Base-by-base conservation (phyloP, 2,113 vertebrate species). In the Rhegmatorhina hoffmannsi region DNA sequence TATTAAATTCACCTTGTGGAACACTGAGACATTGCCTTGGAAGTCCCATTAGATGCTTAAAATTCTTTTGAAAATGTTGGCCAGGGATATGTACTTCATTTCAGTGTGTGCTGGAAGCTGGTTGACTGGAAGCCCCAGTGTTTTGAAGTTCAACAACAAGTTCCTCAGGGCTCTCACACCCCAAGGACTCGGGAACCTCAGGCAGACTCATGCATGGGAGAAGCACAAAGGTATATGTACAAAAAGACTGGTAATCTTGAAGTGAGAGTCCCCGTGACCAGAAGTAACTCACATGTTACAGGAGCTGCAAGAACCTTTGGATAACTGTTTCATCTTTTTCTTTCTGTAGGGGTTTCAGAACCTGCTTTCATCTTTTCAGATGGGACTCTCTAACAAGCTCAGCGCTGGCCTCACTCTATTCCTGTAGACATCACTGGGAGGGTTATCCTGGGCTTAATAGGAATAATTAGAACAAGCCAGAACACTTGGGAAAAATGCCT, bases 301-400 rank as follows among this genome's bases (percentile, higher is more conserved):
- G 87, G 25, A 90, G 60, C 43, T 73, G 69, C 49, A 88, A 69
- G 69, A 94, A 18, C 43, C 75, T 83, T 63, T 60, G 53, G 74
- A 88, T 91, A 94, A 77, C 63, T 17, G n/a, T 44, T 80, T 88
- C 55, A 73, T 91, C 74, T 84, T 83, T 88, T 80, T 59, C 34
- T 89, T 91, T 69, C 85, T 95, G 83, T 60, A 83, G 75, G 90
- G 84, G 31, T 91, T 96, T 97, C 53, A 62, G n/a, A 95, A 66
- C 26, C 46, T 87, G 18, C 53, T 97, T 96, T 92, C 68, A 94
- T 94, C 89, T 91, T 91, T 90, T 92, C 87, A 94, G 40, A 18
- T 36, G 66, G 76, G 63, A 84, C 69, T 92, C 81, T 92, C 40
- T 84, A 83, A 94, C 62, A 85, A 92, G 63, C 84, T 95, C 79